Conservation (phyloP, 2,797 vertebrate genomes). For the Sandelia bainsii region DNA sequence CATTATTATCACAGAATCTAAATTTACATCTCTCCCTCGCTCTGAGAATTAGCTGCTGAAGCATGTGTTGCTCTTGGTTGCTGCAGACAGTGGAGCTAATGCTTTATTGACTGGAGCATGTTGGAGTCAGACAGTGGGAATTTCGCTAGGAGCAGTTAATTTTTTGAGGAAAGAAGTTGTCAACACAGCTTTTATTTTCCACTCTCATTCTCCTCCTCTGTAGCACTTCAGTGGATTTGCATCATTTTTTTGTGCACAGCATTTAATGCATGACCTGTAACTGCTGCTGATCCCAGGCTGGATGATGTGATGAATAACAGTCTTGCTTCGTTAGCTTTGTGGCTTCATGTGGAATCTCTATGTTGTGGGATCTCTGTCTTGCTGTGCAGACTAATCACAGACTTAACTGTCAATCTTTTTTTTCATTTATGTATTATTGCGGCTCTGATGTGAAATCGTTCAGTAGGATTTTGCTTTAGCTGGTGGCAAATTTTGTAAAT, state of each 20-base stretch:
- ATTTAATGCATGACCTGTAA: conserved; percentile 21
- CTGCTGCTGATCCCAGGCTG: conserved; percentile 16
- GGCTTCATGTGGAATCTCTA: conserved; percentile 15
- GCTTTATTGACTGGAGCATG: conserved; percentile 45
- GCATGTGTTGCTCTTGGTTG: conserved; percentile 37
- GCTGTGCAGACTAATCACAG: conserved; percentile 14
- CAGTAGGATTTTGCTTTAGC: conserved; percentile 11
- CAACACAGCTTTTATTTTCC: conserved; percentile 34
- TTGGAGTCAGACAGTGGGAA: conserved; percentile 33
- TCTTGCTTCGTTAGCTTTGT: conserved; percentile 13
- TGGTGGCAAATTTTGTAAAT: conserved; percentile 38
- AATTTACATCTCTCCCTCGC: not conserved
- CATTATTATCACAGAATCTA: not conserved
- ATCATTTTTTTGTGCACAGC: conserved; percentile 6
- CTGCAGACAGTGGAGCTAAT: conserved; percentile 29
- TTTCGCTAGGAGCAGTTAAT: conserved; percentile 44
- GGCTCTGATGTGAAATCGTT: conserved; percentile 8
- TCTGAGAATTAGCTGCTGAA: conserved; percentile 12
- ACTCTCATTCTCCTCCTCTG: conserved; percentile 19
- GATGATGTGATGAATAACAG: conserved; percentile 29
- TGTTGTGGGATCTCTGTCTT: not conserved
- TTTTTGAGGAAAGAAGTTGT: conserved; percentile 53
- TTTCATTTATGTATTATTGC: conserved; percentile 1
- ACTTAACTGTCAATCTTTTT: conserved; percentile 2
- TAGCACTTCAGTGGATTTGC: conserved; percentile 32